A percentile compares a stretch with the other conserved stretches of the same genome.
phyloP scores from a whole-genome alignment of 2,797 vertebrate species.

The Takifugu rubripes region DNA sequence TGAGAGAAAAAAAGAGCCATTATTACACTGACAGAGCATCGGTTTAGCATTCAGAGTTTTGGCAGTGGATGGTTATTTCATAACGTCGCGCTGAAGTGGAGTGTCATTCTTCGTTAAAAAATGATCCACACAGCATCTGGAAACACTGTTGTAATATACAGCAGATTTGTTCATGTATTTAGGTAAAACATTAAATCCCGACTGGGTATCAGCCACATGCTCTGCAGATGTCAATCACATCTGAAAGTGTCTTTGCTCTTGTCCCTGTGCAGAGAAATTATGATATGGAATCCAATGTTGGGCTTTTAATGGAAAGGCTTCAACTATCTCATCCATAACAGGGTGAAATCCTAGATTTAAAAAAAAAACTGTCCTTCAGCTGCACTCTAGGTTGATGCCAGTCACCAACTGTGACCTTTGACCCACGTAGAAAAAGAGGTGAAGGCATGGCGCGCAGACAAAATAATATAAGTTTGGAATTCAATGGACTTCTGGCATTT shows the following conservation, averaged over 20 bases:
- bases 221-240: constrained; percentile 6
- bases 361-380: constrained; percentile 8
- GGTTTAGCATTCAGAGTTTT: constrained; percentile 2
- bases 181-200: constrained; percentile 4
- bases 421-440: constrained; percentile 10
- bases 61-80: constrained; percentile 8
- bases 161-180: neutral
- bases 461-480: constrained; percentile 24
- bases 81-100: neutral
- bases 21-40: constrained; percentile 23
- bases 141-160: constrained; percentile 1
- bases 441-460: neutral
- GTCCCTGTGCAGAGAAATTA: constrained; percentile 26
- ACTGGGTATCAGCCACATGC: constrained; percentile 1
- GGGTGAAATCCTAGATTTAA: neutral
- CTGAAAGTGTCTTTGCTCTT: constrained; percentile 10
- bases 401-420: constrained; percentile 1
- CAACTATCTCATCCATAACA: constrained; percentile 10
- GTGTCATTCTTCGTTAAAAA: neutral
- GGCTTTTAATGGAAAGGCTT: constrained; percentile 3
- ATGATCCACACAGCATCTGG: neutral
- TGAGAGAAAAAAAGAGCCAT: neutral
- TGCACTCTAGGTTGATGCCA: neutral
- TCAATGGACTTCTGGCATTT: constrained; percentile 18
- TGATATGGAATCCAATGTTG: constrained; percentile 34